Base-by-base conservation (phyloP, 2,113 vertebrate genomes). In the Tachuris rubrigastra region DNA sequence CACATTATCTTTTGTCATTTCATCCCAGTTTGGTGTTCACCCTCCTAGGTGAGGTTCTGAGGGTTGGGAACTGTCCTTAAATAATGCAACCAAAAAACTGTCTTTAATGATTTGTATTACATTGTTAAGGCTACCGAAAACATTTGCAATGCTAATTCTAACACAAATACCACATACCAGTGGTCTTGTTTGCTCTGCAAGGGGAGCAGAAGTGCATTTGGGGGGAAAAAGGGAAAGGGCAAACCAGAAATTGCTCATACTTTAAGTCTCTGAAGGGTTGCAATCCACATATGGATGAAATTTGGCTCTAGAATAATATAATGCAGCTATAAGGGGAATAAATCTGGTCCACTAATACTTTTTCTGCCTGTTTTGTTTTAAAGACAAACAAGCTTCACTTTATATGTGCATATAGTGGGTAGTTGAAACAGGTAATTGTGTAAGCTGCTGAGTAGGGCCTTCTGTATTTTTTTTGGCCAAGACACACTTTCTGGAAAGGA, bases 231-330 rank as follows among this genome's bases (percentile, higher is more conserved):
- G 9, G 11, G 65, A 87, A 76, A 44, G 24, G 39, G 67, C 22
- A 89, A 90, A 81, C 33, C 50, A 80, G 80, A 77, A 90, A 67
- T 31, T 52, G 19, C 44, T 87, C n/a, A 16, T 88, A 17, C 12
- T 89, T 93, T 12, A 85, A 58, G 22, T 67, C 68, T 78, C 46
- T 46, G 72, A 95, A 89, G 41, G 79, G 18, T 21, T 94, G 35
- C 23, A 90, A 27, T 75, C 77, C 92, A 78, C 89, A 93, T 92
- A 81, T 93, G 93, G 90, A 93, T 88, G 65, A 90, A 90, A 92
- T 96, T 93, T 93, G 75, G 44, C 82, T 88, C 59, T 72, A 37
- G 60, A 65, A 65, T 86, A 88, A 49, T 33, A 72, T 84, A 71
- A 90, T 81, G 79, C 67, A 75, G 44, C 87, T 81, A 3, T 65